phyloP scores from a whole-genome alignment of 30 jellyfish, hydroid and myxozoan genomes.

The Nemopilema nomurai region DNA sequence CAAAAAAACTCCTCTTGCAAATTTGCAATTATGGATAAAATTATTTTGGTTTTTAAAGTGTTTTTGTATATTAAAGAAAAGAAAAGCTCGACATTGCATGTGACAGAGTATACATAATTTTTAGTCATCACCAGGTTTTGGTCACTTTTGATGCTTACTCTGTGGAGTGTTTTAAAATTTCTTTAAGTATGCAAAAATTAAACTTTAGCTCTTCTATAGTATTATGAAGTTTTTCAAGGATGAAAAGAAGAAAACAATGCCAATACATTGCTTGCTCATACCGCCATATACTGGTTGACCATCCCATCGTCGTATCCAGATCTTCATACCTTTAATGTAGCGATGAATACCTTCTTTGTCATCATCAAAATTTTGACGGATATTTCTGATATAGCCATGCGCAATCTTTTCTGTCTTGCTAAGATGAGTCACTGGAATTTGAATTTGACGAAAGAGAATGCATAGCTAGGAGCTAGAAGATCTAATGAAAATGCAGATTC shows the following conservation, averaged over 20 bases:
- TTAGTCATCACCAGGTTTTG: no score
- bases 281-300: constrained; percentile 82
- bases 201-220: no score
- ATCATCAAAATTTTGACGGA: constrained; percentile 5
- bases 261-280: background rate
- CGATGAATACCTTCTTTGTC: constrained; percentile 6
- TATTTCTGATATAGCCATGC: constrained; percentile 23
- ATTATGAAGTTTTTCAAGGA: no score
- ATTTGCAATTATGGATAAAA: no score
- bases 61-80: no score
- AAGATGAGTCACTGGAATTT: constrained; percentile 29
- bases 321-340: constrained; percentile 57
- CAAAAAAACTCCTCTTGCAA: no score
- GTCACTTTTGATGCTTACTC: no score
- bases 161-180: background rate
- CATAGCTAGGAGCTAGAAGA: background rate
- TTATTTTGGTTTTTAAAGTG: no score
- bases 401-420: constrained; percentile 16
- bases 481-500: background rate
- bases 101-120: no score
- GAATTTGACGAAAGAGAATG: background rate
- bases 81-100: no score
- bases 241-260: background rate
- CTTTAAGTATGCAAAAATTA: no score
- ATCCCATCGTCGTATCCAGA: constrained; percentile 85